Evolutionary conservation across 2,888 invertebrate species (phyloP).

Genomic region (Scaptodrosophila latifasciaeformis): DNA sequence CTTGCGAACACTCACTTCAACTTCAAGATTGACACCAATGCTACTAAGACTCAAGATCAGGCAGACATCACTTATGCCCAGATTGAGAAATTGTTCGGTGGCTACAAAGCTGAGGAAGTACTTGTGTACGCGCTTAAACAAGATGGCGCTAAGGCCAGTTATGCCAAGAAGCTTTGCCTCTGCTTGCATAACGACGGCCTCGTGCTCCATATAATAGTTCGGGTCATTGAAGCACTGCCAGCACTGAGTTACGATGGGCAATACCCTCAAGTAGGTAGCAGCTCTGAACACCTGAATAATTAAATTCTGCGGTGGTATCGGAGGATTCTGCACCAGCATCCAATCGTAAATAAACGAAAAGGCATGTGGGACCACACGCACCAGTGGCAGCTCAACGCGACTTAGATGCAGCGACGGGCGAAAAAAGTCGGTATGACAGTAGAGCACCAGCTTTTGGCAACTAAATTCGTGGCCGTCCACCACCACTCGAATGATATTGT

Average conservation of each 20-base stretch:
- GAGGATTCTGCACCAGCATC: not conserved
- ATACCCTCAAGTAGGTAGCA: not conserved
- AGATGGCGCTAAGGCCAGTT: not conserved
- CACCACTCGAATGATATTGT: not conserved
- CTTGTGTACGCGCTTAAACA: not conserved
- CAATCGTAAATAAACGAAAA: constrained; percentile 2
- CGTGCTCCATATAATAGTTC: not conserved
- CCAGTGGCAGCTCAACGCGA: not conserved
- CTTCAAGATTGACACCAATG: constrained; percentile 6
- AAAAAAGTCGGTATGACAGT: not conserved
- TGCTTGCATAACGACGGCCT: not conserved
- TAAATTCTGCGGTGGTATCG: not conserved
- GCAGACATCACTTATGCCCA: constrained; percentile 1
- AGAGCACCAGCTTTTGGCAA: not conserved
- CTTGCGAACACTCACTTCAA: constrained; percentile 2
- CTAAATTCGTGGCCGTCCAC: not conserved
- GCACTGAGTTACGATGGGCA: not conserved
- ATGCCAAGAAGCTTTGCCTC: not conserved
- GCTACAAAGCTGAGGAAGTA: constrained; percentile 5
- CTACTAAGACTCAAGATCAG: not conserved
- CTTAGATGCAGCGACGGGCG: not conserved
- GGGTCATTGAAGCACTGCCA: not conserved
- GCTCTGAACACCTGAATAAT: not conserved
- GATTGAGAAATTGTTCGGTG: not conserved
- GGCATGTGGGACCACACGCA: not conserved